A percentile compares a stretch with the other conserved stretches of the same genome.
Evolutionary conservation across 2,888 invertebrate genomes (phyloP).

Genomic region (Drosophila anomalipes): DNA sequence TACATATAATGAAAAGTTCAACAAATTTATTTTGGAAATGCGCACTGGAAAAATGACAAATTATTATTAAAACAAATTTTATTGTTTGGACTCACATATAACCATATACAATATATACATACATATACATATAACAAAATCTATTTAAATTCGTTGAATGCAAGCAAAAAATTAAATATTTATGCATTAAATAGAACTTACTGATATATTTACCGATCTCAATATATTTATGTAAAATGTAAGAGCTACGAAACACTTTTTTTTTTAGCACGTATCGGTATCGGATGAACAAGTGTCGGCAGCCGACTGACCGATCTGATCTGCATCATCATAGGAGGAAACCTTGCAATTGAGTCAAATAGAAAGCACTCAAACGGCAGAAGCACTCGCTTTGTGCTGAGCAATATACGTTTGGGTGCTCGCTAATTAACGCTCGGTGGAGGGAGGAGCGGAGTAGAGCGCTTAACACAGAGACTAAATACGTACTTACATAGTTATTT

Average conservation of each 20-base stretch:
- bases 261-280: constrained; percentile 27
- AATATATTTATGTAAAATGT: background rate
- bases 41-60: constrained; percentile 26
- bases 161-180: background rate
- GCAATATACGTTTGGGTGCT: constrained; percentile 14
- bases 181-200: constrained; percentile 5
- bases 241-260: background rate
- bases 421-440: constrained; percentile 23
- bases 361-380: constrained; percentile 36
- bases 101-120: background rate
- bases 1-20: background rate
- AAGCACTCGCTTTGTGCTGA: constrained; percentile 28
- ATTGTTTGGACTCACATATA: background rate
- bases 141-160: background rate
- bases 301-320: constrained; percentile 11
- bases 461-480: constrained; percentile 6
- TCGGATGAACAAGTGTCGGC: constrained; percentile 30
- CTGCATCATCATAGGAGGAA: constrained; percentile 15
- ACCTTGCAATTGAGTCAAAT: constrained; percentile 24
- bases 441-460: background rate
- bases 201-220: constrained; percentile 25
- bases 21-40: constrained; percentile 9
- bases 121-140: background rate
- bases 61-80: constrained; percentile 6
- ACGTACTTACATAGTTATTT: constrained; percentile 14